Evolutionary conservation across 2,888 invertebrate genomes (phyloP), one percentile per base, ranked within the genome.

Genomic region (Volucella inanis): DNA sequence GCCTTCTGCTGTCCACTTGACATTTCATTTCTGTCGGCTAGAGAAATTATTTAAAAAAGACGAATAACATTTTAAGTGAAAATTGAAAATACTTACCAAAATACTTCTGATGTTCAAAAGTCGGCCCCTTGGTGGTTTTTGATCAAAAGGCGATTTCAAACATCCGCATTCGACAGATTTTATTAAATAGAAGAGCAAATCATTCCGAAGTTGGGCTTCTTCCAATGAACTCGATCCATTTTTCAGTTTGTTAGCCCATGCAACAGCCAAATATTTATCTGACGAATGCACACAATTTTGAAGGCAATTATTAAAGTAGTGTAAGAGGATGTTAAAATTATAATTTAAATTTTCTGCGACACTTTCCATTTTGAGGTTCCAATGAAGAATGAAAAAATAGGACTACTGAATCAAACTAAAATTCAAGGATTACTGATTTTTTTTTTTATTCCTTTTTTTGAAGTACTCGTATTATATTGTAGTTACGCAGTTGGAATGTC

Each of bases 131-230:
- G 93, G 93, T n/a, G 94, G 93, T 55, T 91, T 92, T 55, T 93
- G 91, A 18, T 89, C 90, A 87, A 94, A 94, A 0, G 94, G 94
- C 3, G 92, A 89, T 57, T 91, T 91, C 57, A 94, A 88, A 82
- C 92, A 91, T 2, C 93, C 93, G 59, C 90, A 90, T 87, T 93
- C 93, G 55, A 93, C 92, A 83, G 93, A 93, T 45, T 92, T 89
- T 0, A 93, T 92, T 79, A 94, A 89, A 88, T 93, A 93, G 88
- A 92, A 93, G 91, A 94, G 92, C 87, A 93, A 93, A 88, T 93
- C 93, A 88, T 94, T 94, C 49, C 94, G 89, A 14, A 93, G 88
- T 87, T 91, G 92, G 92, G 93, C 93, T 89, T 94, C 94, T 55
- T 93, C 91, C 3, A 93, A 88, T 0, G 92, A 91, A 77, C 91